Percentiles rank a stretch among this genome's conserved stretches.
phyloP scores from a whole-genome alignment of 2,113 vertebrate species.

The Tachycineta bicolor region DNA sequence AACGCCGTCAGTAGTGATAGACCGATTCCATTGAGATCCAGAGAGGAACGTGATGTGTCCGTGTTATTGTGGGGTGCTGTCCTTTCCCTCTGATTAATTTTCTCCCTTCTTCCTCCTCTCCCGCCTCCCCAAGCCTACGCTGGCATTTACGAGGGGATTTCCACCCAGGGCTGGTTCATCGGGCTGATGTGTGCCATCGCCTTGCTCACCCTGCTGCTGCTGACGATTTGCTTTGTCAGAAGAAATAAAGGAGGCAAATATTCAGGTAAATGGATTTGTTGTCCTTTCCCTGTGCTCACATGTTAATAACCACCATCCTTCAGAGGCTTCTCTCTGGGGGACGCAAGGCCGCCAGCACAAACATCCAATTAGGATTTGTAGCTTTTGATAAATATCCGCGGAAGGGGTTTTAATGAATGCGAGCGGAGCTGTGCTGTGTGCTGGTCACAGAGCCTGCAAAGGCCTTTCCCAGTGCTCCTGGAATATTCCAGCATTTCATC shows the following conservation, averaged over 20 bases:
- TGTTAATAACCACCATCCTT: constrained; percentile 29
- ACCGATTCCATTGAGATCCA: neutral
- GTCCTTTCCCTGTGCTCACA: neutral
- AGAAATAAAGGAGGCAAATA: constrained; percentile 97
- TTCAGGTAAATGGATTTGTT: constrained; percentile 81
- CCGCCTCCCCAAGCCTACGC: constrained; percentile 79
- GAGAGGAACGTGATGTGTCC: neutral
- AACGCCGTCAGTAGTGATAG: neutral
- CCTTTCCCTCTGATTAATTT: neutral
- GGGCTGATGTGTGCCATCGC: constrained; percentile 95
- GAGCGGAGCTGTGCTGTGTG: neutral
- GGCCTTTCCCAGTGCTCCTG: neutral
- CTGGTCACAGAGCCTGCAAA: neutral
- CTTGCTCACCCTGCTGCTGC: constrained; percentile 88
- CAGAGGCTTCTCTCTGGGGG: neutral
- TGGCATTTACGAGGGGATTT: constrained; percentile 87
- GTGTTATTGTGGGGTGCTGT: neutral
- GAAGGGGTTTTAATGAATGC: neutral
- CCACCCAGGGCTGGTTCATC: constrained; percentile 96
- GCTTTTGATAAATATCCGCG: constrained; percentile 3
- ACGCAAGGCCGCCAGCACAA: neutral
- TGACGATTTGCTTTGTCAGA: constrained; percentile 94
- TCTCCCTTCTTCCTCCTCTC: constrained; percentile 21
- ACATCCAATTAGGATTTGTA: constrained; percentile 24
- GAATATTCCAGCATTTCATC: neutral